Evolutionary conservation across 1,140 invertebrate genomes (phyloP), one percentile per base, ranked within the genome.

Genomic region (Streblospio benedicti): DNA sequence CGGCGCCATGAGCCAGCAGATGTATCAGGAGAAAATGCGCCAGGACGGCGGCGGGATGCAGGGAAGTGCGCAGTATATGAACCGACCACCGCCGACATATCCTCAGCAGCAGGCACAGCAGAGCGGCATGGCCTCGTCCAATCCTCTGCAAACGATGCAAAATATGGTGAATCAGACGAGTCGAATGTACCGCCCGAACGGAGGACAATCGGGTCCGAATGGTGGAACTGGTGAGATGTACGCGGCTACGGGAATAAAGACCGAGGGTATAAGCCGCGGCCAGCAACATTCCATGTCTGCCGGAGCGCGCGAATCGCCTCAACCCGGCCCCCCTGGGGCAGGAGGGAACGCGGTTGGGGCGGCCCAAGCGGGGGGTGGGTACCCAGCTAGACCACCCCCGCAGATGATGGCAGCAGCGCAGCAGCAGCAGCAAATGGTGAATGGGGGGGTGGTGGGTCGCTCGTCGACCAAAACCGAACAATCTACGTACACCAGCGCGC

Each of bases 121-220:
- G 67, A 66, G 65, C 50, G 12, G 28, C 14, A 61, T 71, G 30
- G 70, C 72, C 0, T 72, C 71, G 2, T 14, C n/a, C 14, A 71
- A 63, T 58, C 73, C 73, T 6, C 64, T 76, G 60, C 70, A 75
- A 60, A 75, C 75, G 32, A 76, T 76, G 67, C 75, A 75, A 62
- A 73, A 76, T 58, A 75, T 76, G 73, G 71, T 76, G 6, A 73
- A 76, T 59, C 71, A 75, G 63, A 74, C 72, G 1, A 68, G 63
- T 60, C 62, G 51, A 57, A 58, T 58, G 73, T 72, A 60, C 56
- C 55, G 32, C 52, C n/a, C n/a, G n/a, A n/a, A n/a, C n/a, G n/a
- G n/a, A n/a, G n/a, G n/a, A n/a, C n/a, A n/a, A n/a, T n/a, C n/a
- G n/a, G n/a, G n/a, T n/a, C n/a, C n/a, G n/a, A n/a, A n/a, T n/a